Evolutionary conservation across 2,888 invertebrate genomes (phyloP).

Genomic region (Diadegma fenestrale): DNA sequence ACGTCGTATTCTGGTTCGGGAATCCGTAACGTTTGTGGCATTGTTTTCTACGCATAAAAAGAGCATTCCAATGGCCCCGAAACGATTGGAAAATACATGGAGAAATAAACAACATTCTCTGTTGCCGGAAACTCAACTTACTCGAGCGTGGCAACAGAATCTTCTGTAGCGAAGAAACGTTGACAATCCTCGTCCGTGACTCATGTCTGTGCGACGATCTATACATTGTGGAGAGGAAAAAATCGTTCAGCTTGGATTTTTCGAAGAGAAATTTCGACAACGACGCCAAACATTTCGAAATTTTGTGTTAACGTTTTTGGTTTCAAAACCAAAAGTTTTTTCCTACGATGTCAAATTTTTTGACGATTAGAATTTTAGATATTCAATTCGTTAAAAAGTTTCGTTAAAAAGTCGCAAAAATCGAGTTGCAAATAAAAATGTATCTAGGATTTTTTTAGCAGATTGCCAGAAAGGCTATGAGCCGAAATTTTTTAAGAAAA

Average conservation of each 20-base stretch:
- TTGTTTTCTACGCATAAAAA: constrained; percentile 68
- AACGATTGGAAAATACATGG: background rate
- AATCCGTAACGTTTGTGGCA: constrained; percentile 65
- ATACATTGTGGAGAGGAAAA: background rate
- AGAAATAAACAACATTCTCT: background rate
- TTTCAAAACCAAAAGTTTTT: too few species aligned
- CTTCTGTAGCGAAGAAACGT: constrained; percentile 41
- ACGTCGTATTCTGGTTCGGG: constrained; percentile 86
- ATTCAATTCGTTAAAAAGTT: too few species aligned
- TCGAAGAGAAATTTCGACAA: too few species aligned
- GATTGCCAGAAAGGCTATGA: too few species aligned
- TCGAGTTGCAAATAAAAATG: too few species aligned
- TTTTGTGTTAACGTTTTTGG: too few species aligned
- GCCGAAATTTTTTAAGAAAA: too few species aligned
- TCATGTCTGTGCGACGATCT: background rate
- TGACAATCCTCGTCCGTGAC: constrained; percentile 3
- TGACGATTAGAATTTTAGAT: too few species aligned
- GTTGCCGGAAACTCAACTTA: background rate
- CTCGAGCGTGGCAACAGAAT: constrained; percentile 38
- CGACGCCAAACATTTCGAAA: too few species aligned
- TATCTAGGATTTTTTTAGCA: too few species aligned
- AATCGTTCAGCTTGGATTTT: background rate
- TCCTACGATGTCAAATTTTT: too few species aligned
- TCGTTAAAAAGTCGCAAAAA: too few species aligned
- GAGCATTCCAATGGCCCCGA: background rate